A percentile compares a stretch with the other conserved stretches of the same genome.
These are phyloP conservation scores for Boulengeromyrus knoepffleri DNA, from an alignment of 2,113 vertebrate species.

Conservation along the genomic window DNA sequence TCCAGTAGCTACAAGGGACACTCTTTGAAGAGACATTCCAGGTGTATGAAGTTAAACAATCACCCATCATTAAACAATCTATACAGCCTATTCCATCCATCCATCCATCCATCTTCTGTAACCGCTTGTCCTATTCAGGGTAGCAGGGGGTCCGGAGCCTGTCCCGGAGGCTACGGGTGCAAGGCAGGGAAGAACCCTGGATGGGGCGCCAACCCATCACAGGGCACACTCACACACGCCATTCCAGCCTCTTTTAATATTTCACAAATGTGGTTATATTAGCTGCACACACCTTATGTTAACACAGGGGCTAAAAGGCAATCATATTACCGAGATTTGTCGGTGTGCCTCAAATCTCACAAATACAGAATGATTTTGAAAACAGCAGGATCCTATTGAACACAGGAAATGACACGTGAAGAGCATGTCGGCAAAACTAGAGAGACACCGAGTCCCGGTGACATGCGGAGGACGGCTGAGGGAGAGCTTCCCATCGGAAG, in stretches of 20 bases:
- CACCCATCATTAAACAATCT: not conserved
- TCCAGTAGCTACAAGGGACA: not conserved
- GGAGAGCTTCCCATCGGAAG: not conserved
- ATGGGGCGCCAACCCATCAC: not conserved
- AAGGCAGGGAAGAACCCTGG: not conserved
- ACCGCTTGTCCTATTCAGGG: not conserved
- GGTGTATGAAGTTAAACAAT: not conserved
- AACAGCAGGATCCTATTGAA: not conserved
- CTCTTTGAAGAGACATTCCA: not conserved
- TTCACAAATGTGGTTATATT: not conserved
- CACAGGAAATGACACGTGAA: not conserved
- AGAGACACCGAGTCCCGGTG: not conserved
- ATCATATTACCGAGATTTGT: not conserved
- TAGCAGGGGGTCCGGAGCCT: not conserved
- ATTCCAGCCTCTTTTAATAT: not conserved
- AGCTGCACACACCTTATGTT: not conserved
- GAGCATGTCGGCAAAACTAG: not conserved
- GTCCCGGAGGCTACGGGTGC: not conserved
- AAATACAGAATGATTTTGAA: not conserved
- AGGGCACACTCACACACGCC: not conserved
- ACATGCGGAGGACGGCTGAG: not conserved
- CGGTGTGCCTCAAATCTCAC: not conserved
- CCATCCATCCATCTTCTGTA: not conserved
- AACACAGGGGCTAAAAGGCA: not conserved
- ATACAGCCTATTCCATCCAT: not conserved